Evolutionary conservation across 2,888 invertebrate genomes (phyloP).

Genomic region (Drosophila flavopinicola): DNA sequence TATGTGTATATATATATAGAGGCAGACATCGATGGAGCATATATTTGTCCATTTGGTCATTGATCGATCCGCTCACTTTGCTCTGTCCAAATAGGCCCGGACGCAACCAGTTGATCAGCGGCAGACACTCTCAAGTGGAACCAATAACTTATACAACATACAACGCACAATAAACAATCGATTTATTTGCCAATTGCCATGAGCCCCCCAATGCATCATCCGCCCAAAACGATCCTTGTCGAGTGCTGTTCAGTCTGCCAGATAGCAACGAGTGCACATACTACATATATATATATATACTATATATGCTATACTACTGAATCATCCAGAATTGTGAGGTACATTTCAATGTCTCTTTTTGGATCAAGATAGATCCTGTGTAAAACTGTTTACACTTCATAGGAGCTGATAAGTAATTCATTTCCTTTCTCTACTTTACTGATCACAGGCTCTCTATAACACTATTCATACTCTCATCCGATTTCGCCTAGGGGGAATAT

Average conservation of each 20-base stretch:
- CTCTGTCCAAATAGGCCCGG: slow-evolving; percentile 44
- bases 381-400: no score
- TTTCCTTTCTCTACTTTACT: no score
- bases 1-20: not conserved
- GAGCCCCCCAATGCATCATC: slow-evolving; percentile 42
- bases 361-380: no score
- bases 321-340: slow-evolving; percentile 3
- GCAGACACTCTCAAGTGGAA: slow-evolving; percentile 42
- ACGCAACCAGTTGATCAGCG: slow-evolving; percentile 4
- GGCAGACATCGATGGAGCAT: slow-evolving; percentile 45
- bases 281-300: no score
- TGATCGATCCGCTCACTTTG: slow-evolving; percentile 60
- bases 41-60: slow-evolving; percentile 50
- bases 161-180: slow-evolving; percentile 57
- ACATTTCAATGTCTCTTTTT: no score
- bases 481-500: no score
- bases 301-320: slow-evolving; percentile 1
- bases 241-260: slow-evolving; percentile 11
- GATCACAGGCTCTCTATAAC: no score
- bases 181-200: slow-evolving; percentile 52
- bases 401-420: no score
- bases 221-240: slow-evolving; percentile 7
- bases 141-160: slow-evolving; percentile 48
- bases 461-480: no score
- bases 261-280: no score